Conservation (phyloP, 1,140 invertebrate species). For the Hylyphantes graminicola region DNA sequence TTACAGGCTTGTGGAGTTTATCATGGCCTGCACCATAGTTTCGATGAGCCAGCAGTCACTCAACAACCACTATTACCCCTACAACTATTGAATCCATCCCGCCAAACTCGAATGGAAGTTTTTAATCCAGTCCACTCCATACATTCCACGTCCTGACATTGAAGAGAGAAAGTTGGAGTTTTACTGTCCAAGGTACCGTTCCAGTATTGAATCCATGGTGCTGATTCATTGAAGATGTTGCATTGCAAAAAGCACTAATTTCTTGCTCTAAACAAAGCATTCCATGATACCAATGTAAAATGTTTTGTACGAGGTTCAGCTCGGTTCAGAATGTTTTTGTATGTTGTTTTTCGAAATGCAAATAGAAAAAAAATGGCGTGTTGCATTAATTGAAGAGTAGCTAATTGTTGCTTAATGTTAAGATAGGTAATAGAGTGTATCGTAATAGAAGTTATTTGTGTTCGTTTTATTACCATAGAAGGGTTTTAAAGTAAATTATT, state of each 20-base stretch:
- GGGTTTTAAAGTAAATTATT: no score
- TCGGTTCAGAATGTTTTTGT: constrained; percentile 11
- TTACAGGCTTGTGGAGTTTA: constrained; percentile 67
- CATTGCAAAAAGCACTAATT: background rate
- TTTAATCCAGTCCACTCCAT: constrained; percentile 4
- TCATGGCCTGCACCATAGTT: constrained; percentile 73
- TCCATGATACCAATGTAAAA: background rate
- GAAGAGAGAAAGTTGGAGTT: background rate
- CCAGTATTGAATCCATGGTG: background rate
- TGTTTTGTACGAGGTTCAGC: background rate
- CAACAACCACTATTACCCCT: constrained; percentile 68
- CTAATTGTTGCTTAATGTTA: no score
- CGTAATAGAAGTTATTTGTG: no score
- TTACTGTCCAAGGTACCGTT: background rate
- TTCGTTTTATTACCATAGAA: no score
- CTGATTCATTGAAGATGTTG: background rate
- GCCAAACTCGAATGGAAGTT: background rate
- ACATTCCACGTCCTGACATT: constrained; percentile 13
- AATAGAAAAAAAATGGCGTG: background rate
- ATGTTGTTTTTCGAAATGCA: background rate
- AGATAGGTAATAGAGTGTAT: no score
- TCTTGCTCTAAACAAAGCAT: background rate
- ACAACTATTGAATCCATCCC: constrained; percentile 19
- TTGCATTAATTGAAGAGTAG: no score
- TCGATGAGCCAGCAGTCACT: constrained; percentile 75